Evolutionary conservation across 2,888 invertebrate species (phyloP).

Genomic region (Agonopterix heracliana): DNA sequence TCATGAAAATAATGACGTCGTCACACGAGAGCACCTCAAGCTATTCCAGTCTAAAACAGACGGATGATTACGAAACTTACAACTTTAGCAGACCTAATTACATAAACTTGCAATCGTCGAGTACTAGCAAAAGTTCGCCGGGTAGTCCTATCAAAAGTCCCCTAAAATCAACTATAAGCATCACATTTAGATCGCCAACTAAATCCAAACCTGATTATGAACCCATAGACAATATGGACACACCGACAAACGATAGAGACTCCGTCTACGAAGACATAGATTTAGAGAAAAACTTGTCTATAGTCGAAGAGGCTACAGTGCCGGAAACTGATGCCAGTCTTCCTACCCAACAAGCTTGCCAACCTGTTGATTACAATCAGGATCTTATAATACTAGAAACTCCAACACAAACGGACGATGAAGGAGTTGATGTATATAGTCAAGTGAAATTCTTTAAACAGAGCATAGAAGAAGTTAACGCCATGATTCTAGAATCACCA

Average conservation of each 20-base stretch:
- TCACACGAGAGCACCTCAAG: slow-evolving; percentile 67
- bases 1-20: slow-evolving; percentile 61
- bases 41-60: slow-evolving; percentile 53
- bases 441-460: slow-evolving; percentile 85
- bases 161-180: slow-evolving; percentile 82
- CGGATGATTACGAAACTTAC: slow-evolving; percentile 54
- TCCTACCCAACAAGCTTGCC: slow-evolving; percentile 76
- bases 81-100: slow-evolving; percentile 63
- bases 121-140: slow-evolving; percentile 61
- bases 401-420: slow-evolving; percentile 53
- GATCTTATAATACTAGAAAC: slow-evolving; percentile 74
- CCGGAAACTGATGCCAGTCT: slow-evolving; percentile 74
- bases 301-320: slow-evolving; percentile 72
- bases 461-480: slow-evolving; percentile 85
- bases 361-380: slow-evolving; percentile 44
- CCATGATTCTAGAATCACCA: slow-evolving; percentile 43
- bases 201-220: slow-evolving; percentile 68
- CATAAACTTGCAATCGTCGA: slow-evolving; percentile 63
- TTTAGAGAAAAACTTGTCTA: slow-evolving; percentile 54
- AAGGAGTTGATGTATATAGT: slow-evolving; percentile 79
- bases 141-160: slow-evolving; percentile 72
- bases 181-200: slow-evolving; percentile 81
- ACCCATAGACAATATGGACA: slow-evolving; percentile 50
- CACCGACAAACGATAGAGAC: slow-evolving; percentile 65
- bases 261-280: slow-evolving; percentile 78